Conservation (phyloP, 2,113 vertebrate genomes). For the Platycercus adscitus region DNA sequence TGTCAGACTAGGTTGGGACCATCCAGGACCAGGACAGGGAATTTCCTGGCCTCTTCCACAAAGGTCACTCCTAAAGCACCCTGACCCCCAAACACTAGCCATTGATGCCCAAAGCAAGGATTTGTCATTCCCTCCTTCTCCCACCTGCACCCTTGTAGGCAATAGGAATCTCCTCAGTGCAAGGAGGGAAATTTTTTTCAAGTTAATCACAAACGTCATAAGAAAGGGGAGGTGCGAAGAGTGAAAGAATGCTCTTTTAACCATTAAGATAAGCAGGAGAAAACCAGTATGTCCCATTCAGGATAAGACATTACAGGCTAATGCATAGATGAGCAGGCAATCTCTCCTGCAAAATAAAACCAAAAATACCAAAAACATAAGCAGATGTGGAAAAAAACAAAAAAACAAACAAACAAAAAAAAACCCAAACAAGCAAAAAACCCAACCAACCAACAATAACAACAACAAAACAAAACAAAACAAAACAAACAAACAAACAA, state of each 20-base stretch:
- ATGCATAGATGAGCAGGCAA: not conserved
- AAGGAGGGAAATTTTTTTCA: not conserved
- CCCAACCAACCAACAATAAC: too few species aligned
- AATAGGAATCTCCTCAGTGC: not conserved
- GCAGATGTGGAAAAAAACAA: not conserved
- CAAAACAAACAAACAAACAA: too few species aligned
- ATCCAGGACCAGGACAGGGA: not conserved
- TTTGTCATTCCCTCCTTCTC: not conserved
- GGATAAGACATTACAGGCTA: not conserved
- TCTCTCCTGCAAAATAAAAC: not conserved
- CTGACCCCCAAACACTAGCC: fast-evolving
- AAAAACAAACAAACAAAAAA: too few species aligned
- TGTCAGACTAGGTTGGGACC: not conserved
- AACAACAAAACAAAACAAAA: too few species aligned
- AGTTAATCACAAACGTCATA: not conserved
- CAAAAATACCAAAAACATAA: not conserved
- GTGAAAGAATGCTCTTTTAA: not conserved
- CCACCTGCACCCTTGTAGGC: fast-evolving
- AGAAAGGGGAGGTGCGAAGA: not conserved
- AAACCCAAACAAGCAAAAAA: too few species aligned
- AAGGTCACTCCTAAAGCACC: not conserved
- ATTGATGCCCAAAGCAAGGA: not conserved
- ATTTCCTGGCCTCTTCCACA: not conserved
- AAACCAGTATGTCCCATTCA: not conserved
- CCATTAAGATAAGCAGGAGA: not conserved